Base-by-base conservation (phyloP, 2,113 vertebrate species). In the Varanus salvator region DNA sequence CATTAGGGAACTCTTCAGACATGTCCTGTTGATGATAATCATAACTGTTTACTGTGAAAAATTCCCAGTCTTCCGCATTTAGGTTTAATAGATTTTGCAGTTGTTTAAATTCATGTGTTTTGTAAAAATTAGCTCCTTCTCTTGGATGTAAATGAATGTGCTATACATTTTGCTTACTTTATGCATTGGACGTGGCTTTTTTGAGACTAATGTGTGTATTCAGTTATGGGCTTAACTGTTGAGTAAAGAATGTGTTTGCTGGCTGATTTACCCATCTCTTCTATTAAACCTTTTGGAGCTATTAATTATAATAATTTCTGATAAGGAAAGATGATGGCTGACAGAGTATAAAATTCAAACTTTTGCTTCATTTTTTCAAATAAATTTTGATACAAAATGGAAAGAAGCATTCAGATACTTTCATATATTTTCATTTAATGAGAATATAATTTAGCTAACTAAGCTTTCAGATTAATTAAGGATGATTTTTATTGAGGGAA, bases 1-100 rank as follows among this genome's bases (percentile, higher is more conserved):
- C 94, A 94, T 87, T n/a, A 92, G 92, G 84, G 90, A 95, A 88
- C 93, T 96, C 64, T 93, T 94, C 94, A 92, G 89, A 95, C 95
- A 94, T 91, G 87, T 94, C 94, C 94, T 94, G 91, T 95, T 91
- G 95, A 89, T 94, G 93, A 19, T 94, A 96, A 93, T 89, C 7
- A 21, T 93, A 95, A 85, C 25, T 11, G 74, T 93, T 91, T 97
- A n/a, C 89, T 91, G 84, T 84, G 94, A 92, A 94, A 95, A 95
- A 96, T 90, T 84, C 54, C 48, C 85, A 57, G 74, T 91, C 92
- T 90, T 96, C 94, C 92, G 95, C 86, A 90, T 81, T 15, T 89
- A 88, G 91, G 81, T 93, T 95, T 92, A 85, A 94, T 94, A 90
- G 87, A 87, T 94, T 95, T 94, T 96, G 81, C 85, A 95, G 96